Conservation (phyloP, 2,113 vertebrate species). For the Serinus canaria region DNA sequence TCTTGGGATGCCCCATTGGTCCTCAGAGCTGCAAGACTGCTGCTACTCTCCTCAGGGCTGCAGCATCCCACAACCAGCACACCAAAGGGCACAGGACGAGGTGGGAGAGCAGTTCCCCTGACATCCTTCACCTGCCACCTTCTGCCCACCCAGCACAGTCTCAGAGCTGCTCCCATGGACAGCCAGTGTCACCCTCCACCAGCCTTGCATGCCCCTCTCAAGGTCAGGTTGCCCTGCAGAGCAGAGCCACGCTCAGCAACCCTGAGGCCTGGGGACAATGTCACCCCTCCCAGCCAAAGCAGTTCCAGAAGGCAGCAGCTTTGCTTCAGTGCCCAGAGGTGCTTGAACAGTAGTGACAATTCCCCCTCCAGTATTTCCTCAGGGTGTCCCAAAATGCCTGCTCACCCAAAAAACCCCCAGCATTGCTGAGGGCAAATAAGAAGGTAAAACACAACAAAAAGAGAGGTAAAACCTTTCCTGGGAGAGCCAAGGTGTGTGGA, state of each 20-base stretch:
- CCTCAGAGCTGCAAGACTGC: background rate
- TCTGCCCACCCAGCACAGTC: background rate
- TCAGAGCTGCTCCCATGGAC: background rate
- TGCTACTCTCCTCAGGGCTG: background rate
- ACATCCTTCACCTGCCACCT: fast-evolving
- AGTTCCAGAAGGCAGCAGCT: background rate
- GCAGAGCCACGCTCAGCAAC: background rate
- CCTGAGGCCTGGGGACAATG: fast-evolving
- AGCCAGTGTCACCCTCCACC: background rate
- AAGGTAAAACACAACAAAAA: background rate
- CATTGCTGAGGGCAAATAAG: background rate
- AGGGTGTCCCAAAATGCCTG: background rate
- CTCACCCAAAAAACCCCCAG: background rate
- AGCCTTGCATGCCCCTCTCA: background rate
- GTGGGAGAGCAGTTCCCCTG: background rate
- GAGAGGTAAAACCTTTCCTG: background rate
- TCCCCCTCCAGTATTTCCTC: background rate
- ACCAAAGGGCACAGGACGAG: fast-evolving
- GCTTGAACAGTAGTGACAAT: background rate
- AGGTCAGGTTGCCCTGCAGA: background rate
- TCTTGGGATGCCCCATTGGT: background rate
- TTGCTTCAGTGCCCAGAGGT: background rate
- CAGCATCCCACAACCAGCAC: background rate
- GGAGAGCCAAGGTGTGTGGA: background rate
- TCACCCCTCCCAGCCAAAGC: background rate